Evolutionary conservation across 2,888 invertebrate species (phyloP), one percentile per base, ranked within the genome.

Genomic region (Drosophila emarginata): DNA sequence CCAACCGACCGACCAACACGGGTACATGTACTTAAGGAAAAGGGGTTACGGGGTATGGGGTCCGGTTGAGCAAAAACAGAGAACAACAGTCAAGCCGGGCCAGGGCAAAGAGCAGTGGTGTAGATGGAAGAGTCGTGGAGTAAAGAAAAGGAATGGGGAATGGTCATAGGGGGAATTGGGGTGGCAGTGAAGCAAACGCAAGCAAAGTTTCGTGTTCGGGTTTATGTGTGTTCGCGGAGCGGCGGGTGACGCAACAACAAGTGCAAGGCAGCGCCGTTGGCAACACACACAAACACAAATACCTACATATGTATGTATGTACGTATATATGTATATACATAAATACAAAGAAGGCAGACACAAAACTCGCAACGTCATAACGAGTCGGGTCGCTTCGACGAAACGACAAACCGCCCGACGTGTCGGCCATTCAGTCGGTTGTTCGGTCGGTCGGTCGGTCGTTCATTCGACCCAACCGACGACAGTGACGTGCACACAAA

Each of bases 201-300:
- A 45, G 45, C 45, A 78, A 80, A 74, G 78, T 80, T 86, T 70
- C 21, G 64, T 72, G 67, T 67, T 65, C 63, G 66, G 68, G 58
- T 66, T 63, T 70, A 53, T 56, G 53, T 51, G 40, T 40, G 66
- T 58, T 65, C 54, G 64, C 61, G 64, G 71, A 67, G 81, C 67
- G 80, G 45, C 80, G 82, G 82, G 87, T 82, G 82, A 82, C 82
- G 87, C 82, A 82, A 84, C 87, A 87, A 85, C 87, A 83, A 83
- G 83, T 83, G 83, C 85, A 87, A 74, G 82, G 70, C 67, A 77
- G 81, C 74, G 75, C 78, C 78, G 82, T 82, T 82, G 84, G 80
- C 82, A 82, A 86, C 87, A 78, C 79, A 83, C 64, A 57, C 56
- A 37, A 51, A 72, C 56, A 76, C 59, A 72, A 37, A 67, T 26